A percentile compares a stretch with the other conserved stretches of the same genome.
phyloP scores from a whole-genome alignment of 1,140 invertebrate species.

The Ridgeia piscesae region DNA sequence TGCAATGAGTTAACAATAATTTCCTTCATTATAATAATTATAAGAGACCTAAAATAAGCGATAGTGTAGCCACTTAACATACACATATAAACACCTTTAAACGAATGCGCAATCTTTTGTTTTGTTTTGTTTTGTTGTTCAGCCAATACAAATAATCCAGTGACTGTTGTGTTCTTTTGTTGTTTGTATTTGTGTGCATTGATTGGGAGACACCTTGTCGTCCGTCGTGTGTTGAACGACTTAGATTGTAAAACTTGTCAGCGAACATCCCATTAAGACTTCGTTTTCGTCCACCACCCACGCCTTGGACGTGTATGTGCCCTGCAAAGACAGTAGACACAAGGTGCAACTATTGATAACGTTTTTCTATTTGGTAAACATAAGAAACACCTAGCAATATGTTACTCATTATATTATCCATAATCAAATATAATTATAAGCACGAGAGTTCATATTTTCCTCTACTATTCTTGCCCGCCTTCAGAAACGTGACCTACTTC shows the following conservation, averaged over 20 bases:
- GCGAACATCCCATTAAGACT: slow-evolving; percentile 8
- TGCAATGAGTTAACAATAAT: background rate
- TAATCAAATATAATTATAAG: too few relatives aligned
- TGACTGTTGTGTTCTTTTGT: background rate
- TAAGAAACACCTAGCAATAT: too few relatives aligned
- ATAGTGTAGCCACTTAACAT: background rate
- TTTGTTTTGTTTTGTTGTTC: background rate
- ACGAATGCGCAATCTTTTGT: background rate
- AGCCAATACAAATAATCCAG: background rate
- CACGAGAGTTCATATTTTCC: background rate
- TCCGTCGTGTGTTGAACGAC: background rate
- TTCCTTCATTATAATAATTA: background rate
- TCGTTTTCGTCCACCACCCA: slow-evolving; percentile 9
- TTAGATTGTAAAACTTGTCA: background rate
- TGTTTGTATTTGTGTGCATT: background rate
- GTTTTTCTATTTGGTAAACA: too few relatives aligned
- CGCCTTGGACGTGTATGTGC: slow-evolving; percentile 1
- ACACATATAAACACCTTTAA: background rate
- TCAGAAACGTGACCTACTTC: background rate
- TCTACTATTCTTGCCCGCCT: background rate
- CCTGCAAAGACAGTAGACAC: slow-evolving; percentile 8
- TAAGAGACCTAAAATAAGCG: background rate
- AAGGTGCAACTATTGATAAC: too few relatives aligned
- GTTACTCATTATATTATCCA: too few relatives aligned
- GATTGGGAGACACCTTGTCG: background rate